Base-by-base conservation (phyloP, 2,888 invertebrate species). In the Oxystoma pomonae region DNA sequence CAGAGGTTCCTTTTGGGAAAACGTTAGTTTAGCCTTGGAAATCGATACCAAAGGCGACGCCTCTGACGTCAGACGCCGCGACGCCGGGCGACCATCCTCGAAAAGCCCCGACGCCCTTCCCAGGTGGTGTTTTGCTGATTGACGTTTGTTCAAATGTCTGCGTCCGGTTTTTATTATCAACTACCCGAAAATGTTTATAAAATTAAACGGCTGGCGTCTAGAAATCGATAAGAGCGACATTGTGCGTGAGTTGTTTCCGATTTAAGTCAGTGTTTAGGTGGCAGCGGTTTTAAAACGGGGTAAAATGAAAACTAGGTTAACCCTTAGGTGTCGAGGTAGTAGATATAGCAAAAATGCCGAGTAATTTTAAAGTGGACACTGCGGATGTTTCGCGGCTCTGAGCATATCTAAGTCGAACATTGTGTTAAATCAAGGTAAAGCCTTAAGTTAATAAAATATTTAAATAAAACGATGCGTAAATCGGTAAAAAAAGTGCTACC, bases 21-120 rank as follows among this genome's bases (percentile, higher is more conserved):
- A 35, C 35, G 35, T 35, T 35, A 12, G 35, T 35, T 35, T 35
- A 35, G 35, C 35, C 35, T 35, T 35, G 35, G 35, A 72, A 73
- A 78, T 80, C 81, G 80, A 79, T 82, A 81, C 80, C 78, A 75
- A 12, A 3, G 35, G 76, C 77, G 79, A 78, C 79, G 78, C 76
- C 76, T 75, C 72, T 80, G 80, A 79, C 80, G 80, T 79, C 77
- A 78, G 75, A 64, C 73, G 77, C 73, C 74, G 76, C 78, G 78
- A 74, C 76, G 74, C 71, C 73, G 68, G 68, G 72, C 79, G 78
- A 75, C 74, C 72, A 69, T 69, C 60, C 65, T 73, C 80, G 80
- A 77, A 70, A 70, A 63, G 57, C 61, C 63, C 64, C 75, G 81
- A 80, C 77, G 72, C 71, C 73, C 35, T 35, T 35, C 35, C 75